Base-by-base conservation (phyloP, 2,888 invertebrate genomes). In the Tanytarsus gracilentus region DNA sequence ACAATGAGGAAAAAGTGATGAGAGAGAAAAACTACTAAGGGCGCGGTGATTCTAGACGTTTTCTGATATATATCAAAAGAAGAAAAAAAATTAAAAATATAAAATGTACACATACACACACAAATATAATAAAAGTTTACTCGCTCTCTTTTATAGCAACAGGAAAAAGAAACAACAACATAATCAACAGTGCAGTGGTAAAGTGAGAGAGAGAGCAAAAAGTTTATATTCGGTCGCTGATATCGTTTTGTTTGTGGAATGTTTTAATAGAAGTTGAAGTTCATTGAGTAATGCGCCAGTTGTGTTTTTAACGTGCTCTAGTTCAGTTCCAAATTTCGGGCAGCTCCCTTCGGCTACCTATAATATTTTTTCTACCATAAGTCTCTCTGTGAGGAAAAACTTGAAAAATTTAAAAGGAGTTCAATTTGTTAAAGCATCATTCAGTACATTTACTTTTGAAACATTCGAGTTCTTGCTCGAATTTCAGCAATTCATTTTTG, bases 201-300 rank as follows among this genome's bases (percentile, higher is more conserved):
- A n/a, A n/a, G 58, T 29, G 58, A 58, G 48, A 55, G 33, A 53
- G 14, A 18, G 55, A 55, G 40, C 39, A 26, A 44, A 58, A 58
- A 58, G 44, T 23, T 18, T 44, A 23, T 58, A 48, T 58, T 58
- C 58, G 48, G 58, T 58, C 58, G 40, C 58, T 48, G 58, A 44
- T 58, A 48, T 40, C 29, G 40, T 58, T 58, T 58, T 58, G 58
- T 58, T 58, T 58, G 58, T 58, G 48, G 58, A 58, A 58, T 58
- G 58, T 58, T 58, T 48, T 58, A 58, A 58, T 58, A 58, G 58
- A 58, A 58, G 58, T 58, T 58, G 58, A 58, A 58, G 58, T 58
- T 58, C 48, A 58, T 58, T 58, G 58, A 58, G 48, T 58, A 58
- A 58, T 58, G 58, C 48, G 58, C 58, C 58, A 58, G 58, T 58